phyloP scores from a whole-genome alignment of 1,140 invertebrate genomes.

The Aradophagus sp. region DNA sequence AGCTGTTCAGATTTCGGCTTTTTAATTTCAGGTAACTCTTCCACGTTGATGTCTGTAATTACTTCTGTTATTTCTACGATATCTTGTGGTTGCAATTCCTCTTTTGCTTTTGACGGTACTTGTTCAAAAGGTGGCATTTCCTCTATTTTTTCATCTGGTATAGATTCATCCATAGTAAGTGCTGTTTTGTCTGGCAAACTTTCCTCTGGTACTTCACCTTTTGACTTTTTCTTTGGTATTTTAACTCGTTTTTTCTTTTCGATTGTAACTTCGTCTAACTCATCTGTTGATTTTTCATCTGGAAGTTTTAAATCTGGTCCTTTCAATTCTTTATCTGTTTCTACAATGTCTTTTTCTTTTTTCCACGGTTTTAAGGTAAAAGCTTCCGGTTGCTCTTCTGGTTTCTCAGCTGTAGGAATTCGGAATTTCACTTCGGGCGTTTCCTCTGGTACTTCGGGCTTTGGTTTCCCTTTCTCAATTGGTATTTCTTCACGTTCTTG shows the following conservation, averaged over 20 bases:
- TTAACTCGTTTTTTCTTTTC: constrained; percentile 47
- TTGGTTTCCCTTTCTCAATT: constrained; percentile 76
- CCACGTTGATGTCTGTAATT: too few relatives aligned
- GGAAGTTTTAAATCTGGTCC: constrained; percentile 8
- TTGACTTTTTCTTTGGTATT: constrained; percentile 7
- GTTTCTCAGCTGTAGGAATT: constrained; percentile 74
- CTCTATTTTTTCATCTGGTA: too few relatives aligned
- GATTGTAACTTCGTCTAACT: constrained; percentile 8
- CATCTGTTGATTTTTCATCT: constrained; percentile 48
- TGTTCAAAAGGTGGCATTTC: too few relatives aligned
- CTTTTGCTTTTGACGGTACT: too few relatives aligned
- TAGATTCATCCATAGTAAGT: too few relatives aligned
- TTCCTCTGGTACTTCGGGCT: constrained; percentile 73
- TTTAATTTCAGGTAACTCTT: too few relatives aligned
- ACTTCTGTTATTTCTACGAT: too few relatives aligned
- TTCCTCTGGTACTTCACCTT: too few relatives aligned
- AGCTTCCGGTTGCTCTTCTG: constrained; percentile 75
- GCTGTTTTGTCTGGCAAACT: too few relatives aligned
- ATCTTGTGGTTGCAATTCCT: too few relatives aligned
- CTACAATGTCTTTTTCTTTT: constrained; percentile 66
- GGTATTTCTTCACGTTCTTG: constrained; percentile 75
- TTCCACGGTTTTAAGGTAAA: constrained; percentile 76
- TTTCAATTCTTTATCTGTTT: constrained; percentile 14
- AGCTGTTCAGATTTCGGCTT: too few relatives aligned
- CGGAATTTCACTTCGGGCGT: constrained; percentile 77